These are phyloP conservation scores for Pandion haliaetus DNA, from an alignment of 2,113 vertebrate genomes.

Conservation along the genomic window DNA sequence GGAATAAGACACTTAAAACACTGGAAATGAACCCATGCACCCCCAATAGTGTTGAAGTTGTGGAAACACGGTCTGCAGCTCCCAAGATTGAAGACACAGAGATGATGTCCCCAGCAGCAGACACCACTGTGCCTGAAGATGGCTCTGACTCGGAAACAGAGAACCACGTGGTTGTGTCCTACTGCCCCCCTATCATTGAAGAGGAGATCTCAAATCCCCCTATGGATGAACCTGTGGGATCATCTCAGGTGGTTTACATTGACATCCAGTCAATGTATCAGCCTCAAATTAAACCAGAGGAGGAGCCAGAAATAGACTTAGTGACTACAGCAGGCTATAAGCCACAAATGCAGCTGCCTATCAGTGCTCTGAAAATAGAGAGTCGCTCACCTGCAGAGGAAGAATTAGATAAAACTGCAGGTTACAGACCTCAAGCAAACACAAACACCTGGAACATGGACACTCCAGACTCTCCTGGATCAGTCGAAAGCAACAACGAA, in stretches of 20 bases:
- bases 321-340: constrained; percentile 72
- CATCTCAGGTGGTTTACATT: constrained; percentile 90
- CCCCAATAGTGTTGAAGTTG: constrained; percentile 88
- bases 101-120: constrained; percentile 76
- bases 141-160: constrained; percentile 73
- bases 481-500: constrained; percentile 76
- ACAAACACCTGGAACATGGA: constrained; percentile 78
- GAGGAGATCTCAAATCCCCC: constrained; percentile 77
- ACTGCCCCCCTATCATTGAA: constrained; percentile 88
- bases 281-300: constrained; percentile 71
- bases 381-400: constrained; percentile 17
- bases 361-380: constrained; percentile 50
- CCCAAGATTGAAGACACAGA: constrained; percentile 85
- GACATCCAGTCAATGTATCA: constrained; percentile 90
- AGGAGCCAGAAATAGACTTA: constrained; percentile 54
- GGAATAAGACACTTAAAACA: constrained; percentile 74
- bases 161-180: constrained; percentile 79
- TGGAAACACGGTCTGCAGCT: constrained; percentile 76
- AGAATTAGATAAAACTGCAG: constrained; percentile 62
- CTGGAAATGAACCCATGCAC: constrained; percentile 88
- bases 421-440: constrained; percentile 89
- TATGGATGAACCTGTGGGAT: constrained; percentile 73
- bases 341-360: constrained; percentile 77
- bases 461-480: constrained; percentile 80
- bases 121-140: constrained; percentile 70